phyloP scores from a whole-genome alignment of 2,888 invertebrate species.

The Aleiodes leptofemur region DNA sequence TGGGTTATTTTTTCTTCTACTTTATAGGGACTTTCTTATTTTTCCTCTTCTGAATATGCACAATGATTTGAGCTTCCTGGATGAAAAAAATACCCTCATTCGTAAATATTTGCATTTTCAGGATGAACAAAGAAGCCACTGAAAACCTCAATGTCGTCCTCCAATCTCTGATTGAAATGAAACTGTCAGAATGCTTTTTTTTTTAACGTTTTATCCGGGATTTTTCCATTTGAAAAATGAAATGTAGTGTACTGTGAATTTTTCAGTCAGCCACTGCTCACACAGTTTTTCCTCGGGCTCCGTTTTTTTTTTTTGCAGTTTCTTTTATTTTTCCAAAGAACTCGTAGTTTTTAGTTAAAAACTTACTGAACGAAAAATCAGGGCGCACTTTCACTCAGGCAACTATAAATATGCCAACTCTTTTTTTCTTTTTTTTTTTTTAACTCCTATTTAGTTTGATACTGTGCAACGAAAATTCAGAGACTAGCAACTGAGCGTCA shows the following conservation, averaged over 20 bases:
- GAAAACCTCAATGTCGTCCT: no score
- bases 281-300: no score
- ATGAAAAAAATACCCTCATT: not conserved
- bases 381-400: slow-evolving; percentile 44
- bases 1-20: not conserved
- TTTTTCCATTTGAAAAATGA: no score
- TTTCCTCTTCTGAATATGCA: not conserved
- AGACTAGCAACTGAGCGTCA: slow-evolving; percentile 2
- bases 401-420: slow-evolving; percentile 64
- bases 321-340: no score
- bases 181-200: not conserved
- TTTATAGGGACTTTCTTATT: slow-evolving; percentile 6
- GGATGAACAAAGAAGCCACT: no score
- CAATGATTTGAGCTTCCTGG: slow-evolving; percentile 1
- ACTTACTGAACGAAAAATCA: not conserved
- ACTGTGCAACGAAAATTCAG: not conserved
- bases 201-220: no score
- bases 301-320: no score
- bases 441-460: slow-evolving; percentile 40
- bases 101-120: slow-evolving; percentile 15
- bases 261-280: no score
- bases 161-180: not conserved
- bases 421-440: slow-evolving; percentile 21
- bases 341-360: no score
- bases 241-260: no score